These are phyloP conservation scores for Corythaeola cristata DNA, from an alignment of 2,113 vertebrate species.

Conservation along the genomic window DNA sequence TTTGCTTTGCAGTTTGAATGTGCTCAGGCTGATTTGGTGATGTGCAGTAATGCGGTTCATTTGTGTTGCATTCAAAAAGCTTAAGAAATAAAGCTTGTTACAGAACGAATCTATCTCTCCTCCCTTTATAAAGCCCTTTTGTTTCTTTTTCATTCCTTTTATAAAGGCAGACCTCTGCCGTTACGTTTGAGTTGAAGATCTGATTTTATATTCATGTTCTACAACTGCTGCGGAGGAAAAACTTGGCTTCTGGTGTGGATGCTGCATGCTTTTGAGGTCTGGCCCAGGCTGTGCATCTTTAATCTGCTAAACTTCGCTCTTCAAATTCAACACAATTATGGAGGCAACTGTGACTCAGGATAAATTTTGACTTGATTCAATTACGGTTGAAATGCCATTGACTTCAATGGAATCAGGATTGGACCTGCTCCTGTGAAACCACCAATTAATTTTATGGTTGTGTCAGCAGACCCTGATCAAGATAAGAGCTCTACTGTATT, in stretches of 20 bases:
- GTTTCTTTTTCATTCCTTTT: neutral
- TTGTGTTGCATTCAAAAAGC: neutral
- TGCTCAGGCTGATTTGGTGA: neutral
- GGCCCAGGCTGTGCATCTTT: neutral
- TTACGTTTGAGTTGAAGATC: slow-evolving; percentile 10
- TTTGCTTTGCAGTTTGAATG: slow-evolving; percentile 21
- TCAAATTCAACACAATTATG: neutral
- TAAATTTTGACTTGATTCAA: neutral
- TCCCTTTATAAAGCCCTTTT: neutral
- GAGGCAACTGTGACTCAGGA: slow-evolving; percentile 4
- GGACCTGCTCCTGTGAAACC: neutral
- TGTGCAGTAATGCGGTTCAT: neutral
- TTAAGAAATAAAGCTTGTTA: neutral
- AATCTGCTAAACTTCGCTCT: neutral
- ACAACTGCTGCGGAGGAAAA: neutral
- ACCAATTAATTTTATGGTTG: slow-evolving; percentile 30
- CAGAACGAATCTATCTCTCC: neutral
- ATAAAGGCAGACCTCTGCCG: neutral
- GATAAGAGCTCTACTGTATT: slow-evolving; percentile 14
- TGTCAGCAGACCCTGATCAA: slow-evolving; percentile 20
- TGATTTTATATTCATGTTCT: neutral
- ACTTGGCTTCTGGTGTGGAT: neutral
- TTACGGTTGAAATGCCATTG: neutral
- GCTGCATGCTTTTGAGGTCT: neutral
- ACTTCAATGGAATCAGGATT: slow-evolving; percentile 7